A percentile compares a stretch with the other conserved stretches of the same genome.
These are phyloP conservation scores for Synergus laeviventris DNA, from an alignment of 2,888 invertebrate species.

Conservation along the genomic window DNA sequence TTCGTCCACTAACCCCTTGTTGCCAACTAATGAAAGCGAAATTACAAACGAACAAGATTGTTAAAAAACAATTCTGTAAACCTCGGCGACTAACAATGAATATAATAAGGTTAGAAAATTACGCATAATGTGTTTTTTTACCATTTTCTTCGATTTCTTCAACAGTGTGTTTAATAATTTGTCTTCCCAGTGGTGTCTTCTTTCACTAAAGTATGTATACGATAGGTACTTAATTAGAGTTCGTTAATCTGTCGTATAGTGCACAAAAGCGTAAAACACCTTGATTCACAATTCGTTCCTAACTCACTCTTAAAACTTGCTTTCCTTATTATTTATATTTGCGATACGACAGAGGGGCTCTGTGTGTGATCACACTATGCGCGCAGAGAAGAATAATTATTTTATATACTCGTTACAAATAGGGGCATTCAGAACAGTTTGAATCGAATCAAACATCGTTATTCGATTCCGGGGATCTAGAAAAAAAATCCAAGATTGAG, in stretches of 20 bases:
- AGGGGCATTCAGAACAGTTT: conserved; percentile 26
- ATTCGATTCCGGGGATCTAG: conserved; percentile 1
- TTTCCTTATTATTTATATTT: conserved; percentile 43
- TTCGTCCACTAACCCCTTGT: not conserved
- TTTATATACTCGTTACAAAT: conserved; percentile 47
- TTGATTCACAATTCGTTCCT: conserved; percentile 59
- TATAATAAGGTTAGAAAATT: conserved; percentile 55
- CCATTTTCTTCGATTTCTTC: conserved; percentile 43
- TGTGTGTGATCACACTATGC: conserved; percentile 61
- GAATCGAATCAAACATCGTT: conserved; percentile 24
- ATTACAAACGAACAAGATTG: conserved; percentile 11
- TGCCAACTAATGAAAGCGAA: not conserved
- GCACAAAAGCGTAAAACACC: conserved; percentile 59
- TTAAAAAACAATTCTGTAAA: conserved; percentile 52
- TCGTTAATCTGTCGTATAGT: conserved; percentile 59
- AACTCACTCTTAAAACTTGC: conserved; percentile 41
- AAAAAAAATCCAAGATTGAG: conserved; percentile 4
- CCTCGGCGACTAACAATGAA: conserved; percentile 52
- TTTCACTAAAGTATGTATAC: conserved; percentile 57
- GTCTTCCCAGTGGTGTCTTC: conserved; percentile 47
- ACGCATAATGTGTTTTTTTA: conserved; percentile 56
- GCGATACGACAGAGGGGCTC: conserved; percentile 33
- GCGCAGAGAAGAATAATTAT: conserved; percentile 58
- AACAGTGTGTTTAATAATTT: conserved; percentile 55
- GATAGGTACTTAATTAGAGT: conserved; percentile 55